Evolutionary conservation across 2,888 invertebrate genomes (phyloP), one percentile per base, ranked within the genome.

Genomic region (Stramonita haemastoma): DNA sequence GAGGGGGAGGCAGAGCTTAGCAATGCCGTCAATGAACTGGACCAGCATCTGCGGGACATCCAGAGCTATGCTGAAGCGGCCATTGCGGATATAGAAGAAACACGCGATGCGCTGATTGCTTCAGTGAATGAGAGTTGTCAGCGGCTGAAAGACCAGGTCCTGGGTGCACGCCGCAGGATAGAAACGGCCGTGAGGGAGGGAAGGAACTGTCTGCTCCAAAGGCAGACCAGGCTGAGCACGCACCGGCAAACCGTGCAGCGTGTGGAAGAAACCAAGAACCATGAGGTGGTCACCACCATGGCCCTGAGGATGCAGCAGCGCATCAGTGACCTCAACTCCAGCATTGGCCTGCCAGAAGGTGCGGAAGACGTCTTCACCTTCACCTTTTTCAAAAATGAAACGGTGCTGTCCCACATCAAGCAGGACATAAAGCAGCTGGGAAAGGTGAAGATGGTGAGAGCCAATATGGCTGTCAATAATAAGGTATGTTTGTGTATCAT

Each of bases 151-250:
- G 87, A 77, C 22, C 73, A 66, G 57, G 77, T 46, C 29, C 22
- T 34, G 0, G n/a, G 22, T 29, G 56, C 73, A 5, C 15, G 36
- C 29, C 34, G n/a, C 6, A 56, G n/a, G 2, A 77, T 77, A 11
- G 22, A 19, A 1, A 29, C 29, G 46, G 77, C 87, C 0, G 87
- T 87, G 87, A 46, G 17, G 73, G 87, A 77, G 60, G 56, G 29
- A 4, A 87, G 34, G 77, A 46, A 26, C 77, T 34, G 26, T 32
- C 56, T 87, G 57, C 19, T 56, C 6, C 32, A 87, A 22, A 73
- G 77, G 19, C 87, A 29, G 17, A 73, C 66, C 22, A 87, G 77
- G 36, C 77, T 87, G 56, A 77, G 77, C 22, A 73, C 87, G 29
- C 87, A 87, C 56, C 77, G 36, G 29, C 46, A 32, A 5, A 13